Conservation (phyloP, 2,797 vertebrate species). For the Cyclopterus lumpus region DNA sequence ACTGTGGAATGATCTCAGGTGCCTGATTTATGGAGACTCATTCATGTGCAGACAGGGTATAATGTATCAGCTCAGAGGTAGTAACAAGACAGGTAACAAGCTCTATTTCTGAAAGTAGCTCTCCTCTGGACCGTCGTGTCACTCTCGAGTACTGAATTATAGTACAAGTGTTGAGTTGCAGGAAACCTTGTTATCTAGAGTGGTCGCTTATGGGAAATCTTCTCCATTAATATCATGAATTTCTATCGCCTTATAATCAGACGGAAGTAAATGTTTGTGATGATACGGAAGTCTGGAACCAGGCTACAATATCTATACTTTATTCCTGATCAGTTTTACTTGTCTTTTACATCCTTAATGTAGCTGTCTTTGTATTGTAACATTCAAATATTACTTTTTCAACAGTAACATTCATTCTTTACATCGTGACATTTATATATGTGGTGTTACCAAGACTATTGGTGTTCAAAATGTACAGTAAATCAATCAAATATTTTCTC, state of each 20-base stretch:
- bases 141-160: background rate
- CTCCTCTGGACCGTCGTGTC: background rate
- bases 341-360: background rate
- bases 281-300: background rate
- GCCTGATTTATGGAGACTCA: background rate
- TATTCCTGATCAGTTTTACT: background rate
- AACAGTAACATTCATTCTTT: background rate
- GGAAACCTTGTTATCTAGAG: background rate
- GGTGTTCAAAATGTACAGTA: background rate
- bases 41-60: background rate
- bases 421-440: background rate
- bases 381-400: background rate
- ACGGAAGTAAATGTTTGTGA: background rate
- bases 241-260: background rate
- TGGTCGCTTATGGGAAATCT: background rate
- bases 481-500: constrained; percentile 1
- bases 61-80: background rate
- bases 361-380: background rate
- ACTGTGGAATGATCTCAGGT: background rate
- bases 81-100: too few species aligned
- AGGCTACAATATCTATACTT: background rate
- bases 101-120: background rate
- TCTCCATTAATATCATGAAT: background rate
- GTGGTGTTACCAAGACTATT: background rate
- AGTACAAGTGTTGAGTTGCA: background rate